These are phyloP conservation scores for Xanthia togata DNA, from an alignment of 2,888 invertebrate genomes.

Conservation along the genomic window DNA sequence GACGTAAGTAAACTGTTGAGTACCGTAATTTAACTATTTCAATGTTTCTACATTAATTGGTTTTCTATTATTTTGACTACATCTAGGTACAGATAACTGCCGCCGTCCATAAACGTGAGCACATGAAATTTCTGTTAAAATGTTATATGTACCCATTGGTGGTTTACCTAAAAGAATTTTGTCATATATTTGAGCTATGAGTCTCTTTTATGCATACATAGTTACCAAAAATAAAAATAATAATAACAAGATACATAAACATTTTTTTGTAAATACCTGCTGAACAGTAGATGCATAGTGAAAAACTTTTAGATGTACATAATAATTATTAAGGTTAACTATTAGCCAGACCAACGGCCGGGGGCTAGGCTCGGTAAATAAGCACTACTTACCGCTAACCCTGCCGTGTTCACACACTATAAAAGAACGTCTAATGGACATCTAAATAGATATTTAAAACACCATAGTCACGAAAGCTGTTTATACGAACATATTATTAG, in stretches of 20 bases:
- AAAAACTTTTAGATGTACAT: slow-evolving; percentile 20
- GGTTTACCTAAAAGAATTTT: slow-evolving; percentile 17
- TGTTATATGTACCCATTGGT: slow-evolving; percentile 1
- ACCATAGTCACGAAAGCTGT: slow-evolving; percentile 37
- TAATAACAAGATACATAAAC: slow-evolving; percentile 9
- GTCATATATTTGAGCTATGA: slow-evolving; percentile 13
- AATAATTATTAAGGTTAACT: slow-evolving; percentile 29
- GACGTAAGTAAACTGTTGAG: slow-evolving; percentile 19
- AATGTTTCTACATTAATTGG: background rate
- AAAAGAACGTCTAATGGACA: slow-evolving; percentile 43
- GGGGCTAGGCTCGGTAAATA: slow-evolving; percentile 25
- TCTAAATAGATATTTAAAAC: slow-evolving; percentile 46
- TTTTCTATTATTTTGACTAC: background rate
- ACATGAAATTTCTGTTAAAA: slow-evolving; percentile 14
- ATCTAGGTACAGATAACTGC: slow-evolving; percentile 4
- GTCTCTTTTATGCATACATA: slow-evolving; percentile 39
- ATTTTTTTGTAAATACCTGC: slow-evolving; percentile 37
- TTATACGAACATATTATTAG: slow-evolving; percentile 34
- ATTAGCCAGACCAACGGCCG: slow-evolving; percentile 24
- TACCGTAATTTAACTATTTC: background rate
- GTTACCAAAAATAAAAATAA: slow-evolving; percentile 28
- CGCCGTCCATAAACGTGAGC: slow-evolving; percentile 23
- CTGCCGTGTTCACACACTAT: slow-evolving; percentile 56
- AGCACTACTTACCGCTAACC: slow-evolving; percentile 25
- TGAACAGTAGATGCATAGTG: slow-evolving; percentile 13